Evolutionary conservation across 2,113 vertebrate species (phyloP).

Genomic region (Eudyptes chrysolophus): DNA sequence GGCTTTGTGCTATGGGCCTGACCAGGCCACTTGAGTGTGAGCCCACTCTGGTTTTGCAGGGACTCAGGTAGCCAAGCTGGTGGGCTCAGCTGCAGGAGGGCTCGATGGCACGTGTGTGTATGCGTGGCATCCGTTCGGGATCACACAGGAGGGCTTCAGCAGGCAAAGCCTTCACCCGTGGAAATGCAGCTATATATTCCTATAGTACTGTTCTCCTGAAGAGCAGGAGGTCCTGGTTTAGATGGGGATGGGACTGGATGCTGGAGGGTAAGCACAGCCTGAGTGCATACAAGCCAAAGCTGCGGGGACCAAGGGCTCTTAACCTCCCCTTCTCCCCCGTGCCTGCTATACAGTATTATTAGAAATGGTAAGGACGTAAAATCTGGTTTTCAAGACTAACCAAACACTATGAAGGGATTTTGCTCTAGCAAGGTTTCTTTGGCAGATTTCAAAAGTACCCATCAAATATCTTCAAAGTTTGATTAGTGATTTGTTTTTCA

Average conservation of each 20-base stretch:
- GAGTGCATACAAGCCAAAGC: neutral
- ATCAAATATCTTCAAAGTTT: neutral
- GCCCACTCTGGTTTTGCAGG: neutral
- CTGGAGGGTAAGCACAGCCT: neutral
- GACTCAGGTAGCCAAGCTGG: neutral
- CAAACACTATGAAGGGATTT: neutral
- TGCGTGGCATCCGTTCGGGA: fast-evolving
- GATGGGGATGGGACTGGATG: neutral
- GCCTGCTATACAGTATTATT: no score
- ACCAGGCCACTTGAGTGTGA: fast-evolving
- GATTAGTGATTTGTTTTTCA: neutral
- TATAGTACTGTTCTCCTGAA: neutral
- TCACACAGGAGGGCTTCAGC: fast-evolving
- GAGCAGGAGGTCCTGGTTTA: neutral
- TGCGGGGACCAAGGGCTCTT: neutral
- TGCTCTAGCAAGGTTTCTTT: neutral
- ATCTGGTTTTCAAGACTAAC: neutral
- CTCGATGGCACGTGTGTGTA: fast-evolving
- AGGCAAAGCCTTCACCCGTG: neutral
- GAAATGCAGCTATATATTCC: neutral
- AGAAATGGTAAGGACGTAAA: neutral
- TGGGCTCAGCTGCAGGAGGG: neutral
- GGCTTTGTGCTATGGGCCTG: neutral
- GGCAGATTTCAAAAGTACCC: neutral
- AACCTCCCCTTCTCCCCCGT: fast-evolving